phyloP scores from a whole-genome alignment of 2,113 vertebrate genomes.

The Cygnus buccinator region DNA sequence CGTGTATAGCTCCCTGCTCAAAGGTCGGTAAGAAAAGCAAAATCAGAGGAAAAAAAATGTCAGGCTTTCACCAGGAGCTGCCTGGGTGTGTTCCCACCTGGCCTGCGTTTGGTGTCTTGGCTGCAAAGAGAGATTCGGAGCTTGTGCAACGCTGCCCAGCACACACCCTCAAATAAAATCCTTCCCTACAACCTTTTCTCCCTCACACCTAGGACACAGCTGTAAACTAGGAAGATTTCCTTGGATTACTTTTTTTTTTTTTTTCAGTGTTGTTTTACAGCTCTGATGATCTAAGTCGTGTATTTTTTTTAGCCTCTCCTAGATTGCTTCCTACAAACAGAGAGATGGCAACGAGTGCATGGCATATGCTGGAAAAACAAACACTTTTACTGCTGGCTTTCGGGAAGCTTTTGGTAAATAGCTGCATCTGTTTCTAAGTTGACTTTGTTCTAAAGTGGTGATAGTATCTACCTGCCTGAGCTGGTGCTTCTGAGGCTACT shows the following conservation, averaged over 20 bases:
- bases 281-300: not conserved
- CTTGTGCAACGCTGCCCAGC: not conserved
- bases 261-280: not conserved
- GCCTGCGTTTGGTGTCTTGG: not conserved
- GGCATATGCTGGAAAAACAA: constrained; percentile 35
- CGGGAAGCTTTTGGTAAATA: constrained; percentile 41
- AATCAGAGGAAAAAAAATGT: not conserved
- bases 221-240: not conserved
- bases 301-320: not conserved
- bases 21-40: not conserved
- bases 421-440: not conserved
- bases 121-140: not conserved
- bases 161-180: not conserved
- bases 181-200: not conserved
- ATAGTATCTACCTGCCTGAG: not conserved
- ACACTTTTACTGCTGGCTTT: constrained; percentile 15
- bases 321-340: not conserved
- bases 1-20: too few species aligned
- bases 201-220: not conserved
- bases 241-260: not conserved
- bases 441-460: not conserved
- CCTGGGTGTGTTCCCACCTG: not conserved
- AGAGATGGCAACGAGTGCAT: not conserved
- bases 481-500: not conserved
- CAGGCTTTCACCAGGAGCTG: not conserved